Conservation (phyloP, 2,888 invertebrate genomes). For the Bhutanitis thaidina region DNA sequence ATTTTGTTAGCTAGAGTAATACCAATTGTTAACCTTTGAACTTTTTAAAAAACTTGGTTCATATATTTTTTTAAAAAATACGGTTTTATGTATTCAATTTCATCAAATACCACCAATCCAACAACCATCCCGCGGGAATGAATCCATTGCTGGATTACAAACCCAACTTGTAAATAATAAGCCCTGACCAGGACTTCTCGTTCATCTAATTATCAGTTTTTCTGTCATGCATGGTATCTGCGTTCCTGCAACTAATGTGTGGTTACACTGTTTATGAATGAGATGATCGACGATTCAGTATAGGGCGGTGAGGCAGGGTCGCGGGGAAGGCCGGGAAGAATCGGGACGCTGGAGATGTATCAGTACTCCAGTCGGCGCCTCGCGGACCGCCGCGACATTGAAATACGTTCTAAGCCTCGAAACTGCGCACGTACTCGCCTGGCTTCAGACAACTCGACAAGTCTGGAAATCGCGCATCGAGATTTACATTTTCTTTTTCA, state of each 20-base stretch:
- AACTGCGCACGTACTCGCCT: background rate
- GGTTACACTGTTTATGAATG: conserved; percentile 10
- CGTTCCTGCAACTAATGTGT: background rate
- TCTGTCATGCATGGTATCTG: no score
- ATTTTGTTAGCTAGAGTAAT: no score
- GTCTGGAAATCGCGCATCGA: background rate
- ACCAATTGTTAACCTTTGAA: no score
- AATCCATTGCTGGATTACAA: no score
- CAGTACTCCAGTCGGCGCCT: conserved; percentile 6
- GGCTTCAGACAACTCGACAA: background rate
- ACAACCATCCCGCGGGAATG: no score
- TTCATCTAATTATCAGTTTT: no score
- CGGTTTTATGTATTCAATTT: no score
- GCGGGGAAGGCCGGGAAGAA: conserved; percentile 3
- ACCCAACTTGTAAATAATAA: no score
- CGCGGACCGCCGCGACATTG: background rate
- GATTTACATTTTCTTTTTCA: background rate
- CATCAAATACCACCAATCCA: no score
- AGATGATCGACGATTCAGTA: conserved; percentile 17
- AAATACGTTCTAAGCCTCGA: background rate
- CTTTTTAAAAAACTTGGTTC: no score
- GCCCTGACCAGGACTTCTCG: no score
- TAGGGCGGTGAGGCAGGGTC: background rate
- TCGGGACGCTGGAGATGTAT: conserved; percentile 2
- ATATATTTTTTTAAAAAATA: no score